These are phyloP conservation scores for Ephydatia muelleri DNA, from an alignment of 37 sponge, comb jelly and placozoan genomes.

Conservation along the genomic window DNA sequence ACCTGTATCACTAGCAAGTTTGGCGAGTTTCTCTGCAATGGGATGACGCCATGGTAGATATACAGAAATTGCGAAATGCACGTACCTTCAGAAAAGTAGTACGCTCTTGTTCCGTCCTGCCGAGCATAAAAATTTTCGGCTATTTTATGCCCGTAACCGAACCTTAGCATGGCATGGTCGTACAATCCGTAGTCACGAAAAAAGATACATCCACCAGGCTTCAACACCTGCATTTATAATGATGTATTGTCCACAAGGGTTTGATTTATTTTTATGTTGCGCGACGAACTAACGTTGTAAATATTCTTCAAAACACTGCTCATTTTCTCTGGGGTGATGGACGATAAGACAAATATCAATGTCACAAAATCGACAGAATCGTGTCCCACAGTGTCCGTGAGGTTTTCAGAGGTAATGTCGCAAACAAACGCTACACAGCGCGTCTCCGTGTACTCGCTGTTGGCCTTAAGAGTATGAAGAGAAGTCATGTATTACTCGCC, in stretches of 20 bases:
- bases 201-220: constrained; percentile 82
- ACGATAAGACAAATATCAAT: constrained; percentile 93
- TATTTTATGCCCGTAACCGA: constrained; percentile 92
- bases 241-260: not conserved
- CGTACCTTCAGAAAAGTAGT: constrained; percentile 91
- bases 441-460: constrained; percentile 48
- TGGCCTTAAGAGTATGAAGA: constrained; percentile 28
- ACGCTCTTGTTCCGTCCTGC: constrained; percentile 97
- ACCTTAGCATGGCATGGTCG: constrained; percentile 98
- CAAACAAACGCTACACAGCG: constrained; percentile 81
- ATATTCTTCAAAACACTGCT: constrained; percentile 64
- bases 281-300: constrained; percentile 31
- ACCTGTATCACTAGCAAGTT: constrained; percentile 61
- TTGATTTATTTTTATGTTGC: not conserved
- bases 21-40: constrained; percentile 63
- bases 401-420: constrained; percentile 78
- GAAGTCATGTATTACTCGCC: too few species aligned
- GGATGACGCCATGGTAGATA: not conserved
- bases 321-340: constrained; percentile 91
- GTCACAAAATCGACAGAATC: constrained; percentile 73
- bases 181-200: constrained; percentile 97
- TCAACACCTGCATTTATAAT: constrained; percentile 60
- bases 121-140: constrained; percentile 89
- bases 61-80: not conserved
- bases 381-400: constrained; percentile 38